A percentile compares a stretch with the other conserved stretches of the same genome.
These are phyloP conservation scores for Prionailurus viverrinus DNA, from an alignment of 2,113 vertebrate genomes.

Conservation along the genomic window DNA sequence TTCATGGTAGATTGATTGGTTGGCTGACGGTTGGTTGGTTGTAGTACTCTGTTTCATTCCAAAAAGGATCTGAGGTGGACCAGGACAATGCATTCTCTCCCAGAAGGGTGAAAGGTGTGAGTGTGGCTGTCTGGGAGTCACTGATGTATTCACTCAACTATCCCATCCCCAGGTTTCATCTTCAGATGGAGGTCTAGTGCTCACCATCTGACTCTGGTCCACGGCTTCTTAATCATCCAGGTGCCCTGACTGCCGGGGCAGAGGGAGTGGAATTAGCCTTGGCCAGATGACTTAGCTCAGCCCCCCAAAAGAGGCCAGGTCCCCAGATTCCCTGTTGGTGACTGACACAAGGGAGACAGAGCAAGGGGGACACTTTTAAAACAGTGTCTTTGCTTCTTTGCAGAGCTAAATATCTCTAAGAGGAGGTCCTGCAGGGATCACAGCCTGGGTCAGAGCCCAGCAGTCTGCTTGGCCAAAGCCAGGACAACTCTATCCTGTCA, in stretches of 20 bases:
- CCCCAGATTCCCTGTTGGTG: not conserved
- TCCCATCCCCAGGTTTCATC: not conserved
- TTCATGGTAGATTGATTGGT: not conserved
- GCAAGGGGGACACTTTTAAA: not conserved
- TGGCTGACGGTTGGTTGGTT: not conserved
- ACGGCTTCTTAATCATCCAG: not conserved
- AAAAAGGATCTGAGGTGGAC: not conserved
- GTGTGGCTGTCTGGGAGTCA: not conserved
- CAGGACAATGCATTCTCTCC: not conserved
- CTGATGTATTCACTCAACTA: not conserved
- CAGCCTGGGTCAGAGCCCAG: constrained; percentile 67
- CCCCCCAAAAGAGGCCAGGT: not conserved
- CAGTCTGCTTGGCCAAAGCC: constrained; percentile 49
- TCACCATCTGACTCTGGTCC: not conserved
- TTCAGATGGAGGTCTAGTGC: not conserved
- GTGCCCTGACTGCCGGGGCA: not conserved
- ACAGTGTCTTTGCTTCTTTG: not conserved
- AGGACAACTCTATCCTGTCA: constrained; percentile 78
- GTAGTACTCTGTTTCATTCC: not conserved
- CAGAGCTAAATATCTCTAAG: not conserved
- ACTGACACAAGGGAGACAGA: not conserved
- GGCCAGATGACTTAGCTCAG: not conserved
- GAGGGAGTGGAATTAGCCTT: not conserved
- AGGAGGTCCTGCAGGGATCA: constrained; percentile 52
- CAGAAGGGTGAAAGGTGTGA: not conserved